Percentiles rank a stretch among this genome's conserved stretches.
Evolutionary conservation across 2,888 invertebrate species (phyloP).

Genomic region (Hipparchia sbordonii): DNA sequence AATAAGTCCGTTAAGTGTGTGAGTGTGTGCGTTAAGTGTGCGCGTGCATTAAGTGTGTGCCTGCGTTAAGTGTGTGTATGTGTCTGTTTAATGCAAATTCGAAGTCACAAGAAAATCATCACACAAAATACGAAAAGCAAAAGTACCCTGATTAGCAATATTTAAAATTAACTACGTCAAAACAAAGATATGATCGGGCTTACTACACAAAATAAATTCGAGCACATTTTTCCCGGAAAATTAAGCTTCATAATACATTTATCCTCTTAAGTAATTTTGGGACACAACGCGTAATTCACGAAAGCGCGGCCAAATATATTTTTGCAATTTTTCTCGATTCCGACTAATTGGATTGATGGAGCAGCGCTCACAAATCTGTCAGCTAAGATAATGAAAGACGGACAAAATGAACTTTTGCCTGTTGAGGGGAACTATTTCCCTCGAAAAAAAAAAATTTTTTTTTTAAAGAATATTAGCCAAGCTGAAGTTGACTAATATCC

Average conservation of each 20-base stretch:
- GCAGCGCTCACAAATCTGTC: constrained; percentile 67
- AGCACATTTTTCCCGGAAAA: constrained; percentile 24
- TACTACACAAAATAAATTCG: constrained; percentile 20
- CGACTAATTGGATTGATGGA: constrained; percentile 74
- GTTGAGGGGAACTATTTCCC: constrained; percentile 47
- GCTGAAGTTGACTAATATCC: too few relatives aligned
- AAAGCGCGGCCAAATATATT: constrained; percentile 40
- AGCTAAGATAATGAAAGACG: constrained; percentile 68
- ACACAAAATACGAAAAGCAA: not conserved
- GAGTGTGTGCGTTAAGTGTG: too few relatives aligned
- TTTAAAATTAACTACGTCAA: constrained; percentile 9
- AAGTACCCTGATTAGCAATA: not conserved
- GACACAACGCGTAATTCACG: constrained; percentile 26
- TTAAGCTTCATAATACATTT: constrained; percentile 24
- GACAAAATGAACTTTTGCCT: constrained; percentile 60
- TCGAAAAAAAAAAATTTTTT: constrained; percentile 33
- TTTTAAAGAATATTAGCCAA: too few relatives aligned
- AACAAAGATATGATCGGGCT: constrained; percentile 4
- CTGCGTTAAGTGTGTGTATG: too few relatives aligned
- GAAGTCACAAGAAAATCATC: not conserved
- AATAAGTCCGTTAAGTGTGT: too few relatives aligned
- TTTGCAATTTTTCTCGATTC: constrained; percentile 62
- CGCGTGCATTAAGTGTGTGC: too few relatives aligned
- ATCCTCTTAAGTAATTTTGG: constrained; percentile 31
- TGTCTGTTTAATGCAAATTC: not conserved